A percentile compares a stretch with the other conserved stretches of the same genome.
Conservation (phyloP, 2,113 vertebrate genomes). For the Muscicapa adusta region DNA sequence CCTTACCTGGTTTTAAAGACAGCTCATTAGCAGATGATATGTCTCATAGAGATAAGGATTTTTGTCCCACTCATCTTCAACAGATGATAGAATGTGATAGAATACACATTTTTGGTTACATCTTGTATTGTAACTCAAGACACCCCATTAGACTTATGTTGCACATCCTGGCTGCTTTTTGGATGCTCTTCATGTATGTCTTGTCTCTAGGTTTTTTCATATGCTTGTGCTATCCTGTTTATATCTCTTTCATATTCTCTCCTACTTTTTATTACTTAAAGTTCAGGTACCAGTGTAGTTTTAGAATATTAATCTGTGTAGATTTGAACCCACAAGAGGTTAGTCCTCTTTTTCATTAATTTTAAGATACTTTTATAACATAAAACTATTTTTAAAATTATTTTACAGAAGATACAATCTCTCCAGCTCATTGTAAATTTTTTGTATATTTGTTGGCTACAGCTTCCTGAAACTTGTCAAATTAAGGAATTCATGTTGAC, state of each 20-base stretch:
- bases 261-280: not conserved
- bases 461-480: not conserved
- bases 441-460: not conserved
- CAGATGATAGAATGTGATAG: too few species aligned
- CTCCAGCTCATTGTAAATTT: not conserved
- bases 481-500: not conserved
- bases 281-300: not conserved
- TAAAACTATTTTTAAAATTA: not conserved
- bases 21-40: too few species aligned
- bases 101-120: too few species aligned
- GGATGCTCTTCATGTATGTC: not conserved
- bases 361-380: not conserved
- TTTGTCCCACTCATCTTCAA: too few species aligned
- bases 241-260: not conserved
- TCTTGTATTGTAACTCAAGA: too few species aligned
- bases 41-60: too few species aligned
- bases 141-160: not conserved
- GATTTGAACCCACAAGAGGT: not conserved
- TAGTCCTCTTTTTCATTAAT: not conserved
- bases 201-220: fast-evolving
- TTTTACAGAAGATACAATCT: not conserved
- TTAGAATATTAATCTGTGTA: not conserved
- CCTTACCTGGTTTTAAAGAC: too few species aligned
- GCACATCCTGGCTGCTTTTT: not conserved
- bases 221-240: not conserved